Conservation (phyloP, 2,797 vertebrate species). For the Onychomys leucogaster region DNA sequence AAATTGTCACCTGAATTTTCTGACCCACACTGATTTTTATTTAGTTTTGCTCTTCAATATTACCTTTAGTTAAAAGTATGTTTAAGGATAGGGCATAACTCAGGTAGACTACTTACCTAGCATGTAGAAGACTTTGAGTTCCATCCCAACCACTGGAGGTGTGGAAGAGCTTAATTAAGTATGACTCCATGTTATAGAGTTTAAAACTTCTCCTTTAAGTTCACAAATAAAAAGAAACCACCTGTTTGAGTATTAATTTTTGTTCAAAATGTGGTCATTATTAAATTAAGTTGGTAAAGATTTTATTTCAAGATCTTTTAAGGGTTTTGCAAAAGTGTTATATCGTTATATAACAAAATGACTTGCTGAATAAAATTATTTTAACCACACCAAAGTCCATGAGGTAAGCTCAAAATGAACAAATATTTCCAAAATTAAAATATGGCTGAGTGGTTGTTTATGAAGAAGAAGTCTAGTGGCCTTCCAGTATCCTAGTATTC, state of each 20-base stretch:
- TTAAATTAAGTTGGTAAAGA: conserved; percentile 43
- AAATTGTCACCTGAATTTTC: conserved; percentile 22
- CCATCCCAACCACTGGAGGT: not conserved
- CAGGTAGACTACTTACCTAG: not conserved
- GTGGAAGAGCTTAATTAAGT: not conserved
- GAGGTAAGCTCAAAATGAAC: not conserved
- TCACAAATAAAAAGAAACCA: conserved; percentile 7
- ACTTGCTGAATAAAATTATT: conserved; percentile 30
- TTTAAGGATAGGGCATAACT: not conserved
- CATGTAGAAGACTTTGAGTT: not conserved
- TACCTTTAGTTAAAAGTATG: not conserved
- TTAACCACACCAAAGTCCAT: not conserved
- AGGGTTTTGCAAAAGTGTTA: not conserved
- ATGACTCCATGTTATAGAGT: not conserved
- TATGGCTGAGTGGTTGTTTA: not conserved
- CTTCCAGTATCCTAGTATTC: not conserved
- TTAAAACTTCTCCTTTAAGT: conserved; percentile 4
- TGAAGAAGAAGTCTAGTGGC: not conserved
- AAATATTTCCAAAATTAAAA: conserved; percentile 17
- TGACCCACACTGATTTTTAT: conserved; percentile 34
- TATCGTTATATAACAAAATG: not conserved
- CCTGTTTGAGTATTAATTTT: conserved; percentile 40
- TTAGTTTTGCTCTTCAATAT: conserved; percentile 23
- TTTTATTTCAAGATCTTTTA: conserved; percentile 5
- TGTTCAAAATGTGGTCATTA: conserved; percentile 31